Conservation (phyloP, 2,888 invertebrate genomes). For the Hydriomena furcata region DNA sequence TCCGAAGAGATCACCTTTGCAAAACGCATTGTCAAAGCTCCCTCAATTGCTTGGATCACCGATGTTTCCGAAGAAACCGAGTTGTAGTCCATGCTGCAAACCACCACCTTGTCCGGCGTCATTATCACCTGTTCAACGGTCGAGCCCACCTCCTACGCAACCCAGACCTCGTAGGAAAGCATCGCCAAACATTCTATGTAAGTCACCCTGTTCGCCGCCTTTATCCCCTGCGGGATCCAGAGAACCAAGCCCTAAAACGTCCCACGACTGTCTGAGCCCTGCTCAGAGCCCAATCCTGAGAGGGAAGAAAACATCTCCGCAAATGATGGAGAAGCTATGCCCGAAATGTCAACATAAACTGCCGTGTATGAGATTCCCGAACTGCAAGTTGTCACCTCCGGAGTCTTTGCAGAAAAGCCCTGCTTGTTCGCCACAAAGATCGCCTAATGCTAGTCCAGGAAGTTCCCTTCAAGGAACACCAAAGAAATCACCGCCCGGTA, state of each 20-base stretch:
- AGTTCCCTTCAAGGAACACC: neutral
- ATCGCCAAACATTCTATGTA: neutral
- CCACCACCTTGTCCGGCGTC: slow-evolving; percentile 1
- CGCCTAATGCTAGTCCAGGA: neutral
- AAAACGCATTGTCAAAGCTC: neutral
- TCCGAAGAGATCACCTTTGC: neutral
- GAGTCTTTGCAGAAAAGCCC: neutral
- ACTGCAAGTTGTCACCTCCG: slow-evolving; percentile 2
- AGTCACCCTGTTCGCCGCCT: neutral
- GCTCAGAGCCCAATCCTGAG: neutral
- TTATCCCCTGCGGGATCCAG: neutral
- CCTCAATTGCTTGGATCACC: neutral
- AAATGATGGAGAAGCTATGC: slow-evolving; percentile 3
- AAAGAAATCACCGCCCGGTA: neutral
- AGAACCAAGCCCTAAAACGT: neutral
- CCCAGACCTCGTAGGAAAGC: slow-evolving; percentile 9
- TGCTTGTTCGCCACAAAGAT: neutral
- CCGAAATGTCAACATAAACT: slow-evolving; percentile 1
- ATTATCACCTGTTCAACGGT: neutral
- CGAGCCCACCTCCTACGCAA: slow-evolving; percentile 1
- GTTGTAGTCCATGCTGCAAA: too few species aligned
- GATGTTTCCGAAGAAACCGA: too few species aligned
- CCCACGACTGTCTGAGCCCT: slow-evolving; percentile 9
- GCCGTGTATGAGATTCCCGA: slow-evolving; percentile 2
- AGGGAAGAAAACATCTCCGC: neutral